Evolutionary conservation across 2,888 invertebrate genomes (phyloP).

Genomic region (Patella ulyssiponensis): DNA sequence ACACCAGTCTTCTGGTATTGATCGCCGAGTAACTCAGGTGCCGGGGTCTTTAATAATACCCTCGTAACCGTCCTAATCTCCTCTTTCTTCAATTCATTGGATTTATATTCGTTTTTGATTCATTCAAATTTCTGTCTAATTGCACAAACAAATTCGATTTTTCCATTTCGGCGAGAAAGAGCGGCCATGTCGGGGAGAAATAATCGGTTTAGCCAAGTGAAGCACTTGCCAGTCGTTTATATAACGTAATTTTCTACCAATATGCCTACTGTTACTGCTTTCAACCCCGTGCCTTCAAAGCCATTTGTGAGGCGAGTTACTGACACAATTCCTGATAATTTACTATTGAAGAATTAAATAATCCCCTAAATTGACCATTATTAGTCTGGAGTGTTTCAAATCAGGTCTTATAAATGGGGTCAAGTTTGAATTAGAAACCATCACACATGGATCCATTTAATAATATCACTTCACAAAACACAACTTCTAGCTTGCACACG

Average conservation of each 20-base stretch:
- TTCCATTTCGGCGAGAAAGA: conserved; percentile 32
- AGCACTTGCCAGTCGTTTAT: conserved; percentile 35
- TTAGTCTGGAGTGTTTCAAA: too few relatives aligned
- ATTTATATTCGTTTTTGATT: conserved; percentile 46
- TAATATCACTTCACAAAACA: too few relatives aligned
- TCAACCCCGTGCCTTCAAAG: too few relatives aligned
- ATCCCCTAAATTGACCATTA: too few relatives aligned
- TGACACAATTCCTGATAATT: too few relatives aligned
- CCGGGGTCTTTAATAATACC: conserved; percentile 20
- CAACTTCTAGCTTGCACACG: too few relatives aligned
- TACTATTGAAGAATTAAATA: too few relatives aligned
- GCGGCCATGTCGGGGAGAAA: conserved; percentile 23
- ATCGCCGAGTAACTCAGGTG: conserved; percentile 21
- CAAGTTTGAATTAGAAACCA: too few relatives aligned
- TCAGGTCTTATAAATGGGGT: too few relatives aligned
- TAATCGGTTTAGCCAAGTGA: conserved; percentile 46
- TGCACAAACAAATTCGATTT: conserved; percentile 47
- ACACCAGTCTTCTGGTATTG: conserved; percentile 17
- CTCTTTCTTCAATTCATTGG: conserved; percentile 36
- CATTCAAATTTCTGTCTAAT: conserved; percentile 45
- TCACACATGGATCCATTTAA: too few relatives aligned
- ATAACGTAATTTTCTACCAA: conserved; percentile 40
- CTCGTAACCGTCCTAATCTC: conserved; percentile 34
- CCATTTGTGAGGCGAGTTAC: too few relatives aligned
- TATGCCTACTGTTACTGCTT: conserved; percentile 13